Base-by-base conservation (phyloP, 1,140 invertebrate species). In the Drosophila seguyi region DNA sequence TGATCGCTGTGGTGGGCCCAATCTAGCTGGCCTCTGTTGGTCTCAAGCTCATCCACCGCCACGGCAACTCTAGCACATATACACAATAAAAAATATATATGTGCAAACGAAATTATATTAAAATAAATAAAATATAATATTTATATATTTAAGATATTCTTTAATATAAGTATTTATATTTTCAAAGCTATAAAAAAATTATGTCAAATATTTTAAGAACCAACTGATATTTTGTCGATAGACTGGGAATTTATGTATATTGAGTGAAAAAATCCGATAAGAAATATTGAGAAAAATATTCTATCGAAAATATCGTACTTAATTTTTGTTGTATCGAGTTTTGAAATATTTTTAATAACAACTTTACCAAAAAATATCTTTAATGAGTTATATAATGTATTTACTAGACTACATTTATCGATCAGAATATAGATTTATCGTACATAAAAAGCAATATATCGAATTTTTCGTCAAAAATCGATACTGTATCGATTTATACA, bases 1-100 rank as follows among this genome's bases (percentile, higher is more conserved):
- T 67, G 59, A 34, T 73, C 73, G 62, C 55, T 39, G 8, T 39
- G 8, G 41, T 22, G 41, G 31, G 22, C 36, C 45, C 31, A 45
- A 67, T 68, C 39, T 68, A 34, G 39, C 47, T 69, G 66, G 58
- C 65, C 58, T 44, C 31, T 39, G 57, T 29, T 29, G 45, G 44
- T 27, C 29, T 61, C 31, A 42, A 69, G 47, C 66, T 69, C 61
- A 69, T 67, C 66, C 22, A 38, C 66, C n/a, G 8, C 10, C 34
- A 36, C 29, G n/a, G 13, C 66, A 55, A n/a, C 10, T 34, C 27
- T 11, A 27, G 13, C 14, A 47, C 10, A 10, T 4, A 56, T n/a
- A 18, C 34, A 42, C 55, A 41, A 18, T 4, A 42, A 6, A 53
- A 47, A 47, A 20, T 20, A 44, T 0, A 11, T 34, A 34, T 42